Conservation (phyloP, 2,888 invertebrate genomes). For the Aethes cnicana region DNA sequence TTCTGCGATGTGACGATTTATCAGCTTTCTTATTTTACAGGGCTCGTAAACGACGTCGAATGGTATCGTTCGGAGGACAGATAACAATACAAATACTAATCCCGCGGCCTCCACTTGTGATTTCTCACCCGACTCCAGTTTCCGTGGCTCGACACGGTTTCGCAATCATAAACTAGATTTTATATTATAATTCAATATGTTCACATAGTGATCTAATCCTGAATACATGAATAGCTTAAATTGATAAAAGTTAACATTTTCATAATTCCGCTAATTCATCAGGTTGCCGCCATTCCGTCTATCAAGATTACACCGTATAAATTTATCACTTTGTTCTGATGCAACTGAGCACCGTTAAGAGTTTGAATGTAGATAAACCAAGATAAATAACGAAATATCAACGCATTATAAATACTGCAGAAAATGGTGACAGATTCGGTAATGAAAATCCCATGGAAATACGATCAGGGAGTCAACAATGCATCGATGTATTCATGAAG, state of each 20-base stretch:
- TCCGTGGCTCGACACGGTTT: conserved; percentile 51
- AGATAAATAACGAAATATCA: too few relatives aligned
- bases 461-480: conserved; percentile 1
- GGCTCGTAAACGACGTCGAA: conserved; percentile 29
- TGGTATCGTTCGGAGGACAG: conserved; percentile 39
- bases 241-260: conserved; percentile 24
- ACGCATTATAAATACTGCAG: too few relatives aligned
- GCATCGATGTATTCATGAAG: conserved; percentile 26
- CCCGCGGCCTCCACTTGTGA: conserved; percentile 61
- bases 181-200: conserved; percentile 41
- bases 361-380: too few relatives aligned
- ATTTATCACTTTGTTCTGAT: conserved; percentile 22
- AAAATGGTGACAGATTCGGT: not conserved
- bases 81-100: conserved; percentile 64
- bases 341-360: not conserved
- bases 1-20: conserved; percentile 20
- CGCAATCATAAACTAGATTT: conserved; percentile 52
- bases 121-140: conserved; percentile 57
- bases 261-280: conserved; percentile 28
- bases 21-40: conserved; percentile 31
- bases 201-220: conserved; percentile 38
- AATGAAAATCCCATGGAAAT: conserved; percentile 6
- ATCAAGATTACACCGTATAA: conserved; percentile 17
- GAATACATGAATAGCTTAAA: conserved; percentile 31
- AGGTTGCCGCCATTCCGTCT: conserved; percentile 38